phyloP scores from a whole-genome alignment of 2,888 invertebrate genomes.

The Hypsopygia costalis region DNA sequence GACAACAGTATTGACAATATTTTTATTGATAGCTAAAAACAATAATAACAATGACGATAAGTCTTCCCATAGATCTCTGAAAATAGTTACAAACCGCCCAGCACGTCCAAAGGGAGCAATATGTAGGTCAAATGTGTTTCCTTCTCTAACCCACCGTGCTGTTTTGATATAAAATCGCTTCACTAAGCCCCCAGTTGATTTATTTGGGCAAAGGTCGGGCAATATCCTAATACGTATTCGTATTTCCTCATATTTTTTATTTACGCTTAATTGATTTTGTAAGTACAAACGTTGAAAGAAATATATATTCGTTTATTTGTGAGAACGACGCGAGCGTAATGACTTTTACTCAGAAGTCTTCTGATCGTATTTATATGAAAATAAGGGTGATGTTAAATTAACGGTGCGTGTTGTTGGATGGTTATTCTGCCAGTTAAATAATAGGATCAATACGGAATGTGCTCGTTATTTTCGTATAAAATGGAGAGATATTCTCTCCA shows the following conservation, averaged over 20 bases:
- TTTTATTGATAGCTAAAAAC: too few species aligned
- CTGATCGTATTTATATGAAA: too few species aligned
- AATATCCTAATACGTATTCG: constrained; percentile 41
- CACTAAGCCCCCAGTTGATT: constrained; percentile 58
- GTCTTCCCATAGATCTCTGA: too few species aligned
- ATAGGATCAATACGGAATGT: too few species aligned
- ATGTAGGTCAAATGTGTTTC: constrained; percentile 68
- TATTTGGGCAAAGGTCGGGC: constrained; percentile 37
- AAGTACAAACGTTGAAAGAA: background rate
- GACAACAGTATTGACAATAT: background rate
- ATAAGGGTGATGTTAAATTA: too few species aligned
- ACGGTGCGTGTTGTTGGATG: too few species aligned
- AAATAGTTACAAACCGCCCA: background rate
- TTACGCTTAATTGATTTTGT: constrained; percentile 10
- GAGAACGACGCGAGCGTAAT: background rate
- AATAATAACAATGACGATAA: too few species aligned
- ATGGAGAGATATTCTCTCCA: too few species aligned
- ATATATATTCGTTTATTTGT: background rate
- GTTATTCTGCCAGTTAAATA: too few species aligned
- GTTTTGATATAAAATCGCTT: constrained; percentile 55
- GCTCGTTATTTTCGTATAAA: too few species aligned
- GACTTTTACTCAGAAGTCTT: too few species aligned
- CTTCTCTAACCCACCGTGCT: constrained; percentile 65
- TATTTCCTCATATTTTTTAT: constrained; percentile 20
- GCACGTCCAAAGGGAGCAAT: constrained; percentile 30